Percentiles rank a stretch among this genome's conserved stretches.
phyloP scores from a whole-genome alignment of 1,140 invertebrate genomes.

The Aphelenchoides besseyi region DNA sequence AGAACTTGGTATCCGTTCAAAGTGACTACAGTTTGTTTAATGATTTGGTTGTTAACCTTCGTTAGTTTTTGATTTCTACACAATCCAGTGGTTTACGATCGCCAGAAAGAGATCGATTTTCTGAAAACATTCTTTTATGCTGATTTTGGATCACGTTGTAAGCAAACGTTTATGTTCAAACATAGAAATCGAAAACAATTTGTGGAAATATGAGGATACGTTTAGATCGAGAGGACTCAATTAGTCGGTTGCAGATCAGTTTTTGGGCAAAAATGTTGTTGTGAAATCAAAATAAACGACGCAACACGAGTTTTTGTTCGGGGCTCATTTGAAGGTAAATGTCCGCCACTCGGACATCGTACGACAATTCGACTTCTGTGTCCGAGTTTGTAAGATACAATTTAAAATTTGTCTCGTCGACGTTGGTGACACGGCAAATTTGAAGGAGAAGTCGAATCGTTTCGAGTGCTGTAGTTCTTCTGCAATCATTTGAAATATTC shows the following conservation, averaged over 20 bases:
- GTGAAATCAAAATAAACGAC: not conserved
- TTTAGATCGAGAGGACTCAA: not conserved
- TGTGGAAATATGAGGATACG: not conserved
- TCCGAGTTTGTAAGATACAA: not conserved
- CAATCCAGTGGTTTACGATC: too few relatives aligned
- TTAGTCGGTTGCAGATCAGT: not conserved
- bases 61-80: too few relatives aligned
- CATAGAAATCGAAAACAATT: not conserved
- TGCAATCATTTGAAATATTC: not conserved
- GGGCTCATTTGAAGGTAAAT: not conserved
- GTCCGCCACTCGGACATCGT: not conserved
- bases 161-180: not conserved
- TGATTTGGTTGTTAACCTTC: too few relatives aligned
- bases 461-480: constrained; percentile 33
- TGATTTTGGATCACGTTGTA: too few relatives aligned
- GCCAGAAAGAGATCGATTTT: too few relatives aligned
- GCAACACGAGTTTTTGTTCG: not conserved
- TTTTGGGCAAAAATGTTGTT: not conserved
- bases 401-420: constrained; percentile 3
- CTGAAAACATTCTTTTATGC: too few relatives aligned
- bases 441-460: constrained; percentile 35
- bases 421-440: constrained; percentile 40
- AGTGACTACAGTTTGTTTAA: too few relatives aligned
- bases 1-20: too few relatives aligned
- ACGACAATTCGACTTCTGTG: not conserved